These are phyloP conservation scores for Gryon sp. DNA, from an alignment of 1,140 invertebrate species.

Conservation along the genomic window DNA sequence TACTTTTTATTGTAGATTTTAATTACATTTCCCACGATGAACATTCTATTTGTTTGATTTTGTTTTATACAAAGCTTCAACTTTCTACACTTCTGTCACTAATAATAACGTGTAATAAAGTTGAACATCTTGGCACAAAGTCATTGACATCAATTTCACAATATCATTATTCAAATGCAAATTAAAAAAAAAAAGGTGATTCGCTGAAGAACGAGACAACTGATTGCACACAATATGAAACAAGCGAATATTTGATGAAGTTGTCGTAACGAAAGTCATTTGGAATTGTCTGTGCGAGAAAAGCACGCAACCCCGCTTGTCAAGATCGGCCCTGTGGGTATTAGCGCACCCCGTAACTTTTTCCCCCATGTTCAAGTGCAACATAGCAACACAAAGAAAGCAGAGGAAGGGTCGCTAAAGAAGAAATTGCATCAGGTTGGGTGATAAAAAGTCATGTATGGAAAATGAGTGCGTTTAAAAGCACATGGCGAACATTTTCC, in stretches of 20 bases:
- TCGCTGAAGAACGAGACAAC: no score
- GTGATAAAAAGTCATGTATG: constrained; percentile 25
- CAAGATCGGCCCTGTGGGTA: constrained; percentile 50
- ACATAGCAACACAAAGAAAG: constrained; percentile 29
- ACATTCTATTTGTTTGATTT: no score
- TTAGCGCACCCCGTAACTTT: constrained; percentile 47
- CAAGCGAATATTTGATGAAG: constrained; percentile 37
- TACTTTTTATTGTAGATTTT: no score
- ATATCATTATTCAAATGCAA: background rate
- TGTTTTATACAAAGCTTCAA: no score
- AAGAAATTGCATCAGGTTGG: constrained; percentile 12
- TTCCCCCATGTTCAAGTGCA: constrained; percentile 46
- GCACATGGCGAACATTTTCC: constrained; percentile 20
- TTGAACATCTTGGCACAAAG: no score
- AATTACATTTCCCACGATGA: no score
- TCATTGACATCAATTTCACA: no score
- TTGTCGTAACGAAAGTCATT: constrained; percentile 23
- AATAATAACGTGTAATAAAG: no score
- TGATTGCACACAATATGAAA: background rate
- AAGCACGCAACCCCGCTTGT: constrained; percentile 42
- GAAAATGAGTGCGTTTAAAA: constrained; percentile 30
- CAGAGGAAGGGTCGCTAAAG: constrained; percentile 47
- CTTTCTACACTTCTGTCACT: no score
- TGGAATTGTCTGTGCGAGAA: constrained; percentile 29
- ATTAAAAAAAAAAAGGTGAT: background rate